Base-by-base conservation (phyloP, 2,113 vertebrate genomes). In the Ictalurus furcatus region DNA sequence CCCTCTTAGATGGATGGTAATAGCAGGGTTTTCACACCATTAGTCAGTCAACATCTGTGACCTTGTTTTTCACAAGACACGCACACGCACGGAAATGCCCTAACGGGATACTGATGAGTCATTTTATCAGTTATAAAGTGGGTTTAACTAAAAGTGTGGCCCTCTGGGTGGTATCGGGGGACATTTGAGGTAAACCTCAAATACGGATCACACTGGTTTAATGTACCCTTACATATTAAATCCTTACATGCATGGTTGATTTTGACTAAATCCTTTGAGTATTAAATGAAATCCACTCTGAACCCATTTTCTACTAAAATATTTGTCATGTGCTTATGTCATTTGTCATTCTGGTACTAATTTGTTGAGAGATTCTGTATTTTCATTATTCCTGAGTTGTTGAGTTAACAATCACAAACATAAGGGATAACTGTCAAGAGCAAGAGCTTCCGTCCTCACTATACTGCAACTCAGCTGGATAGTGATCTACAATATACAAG, bases 21-120 rank as follows among this genome's bases (percentile, higher is more conserved):
- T 78, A 91, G 87, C 87, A 87, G 87, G 90, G 61, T 90, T 90
- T 93, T 92, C 89, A 88, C 89, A 91, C 93, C 86, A 86, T 88
- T 93, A 93, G 92, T 94, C 91, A 91, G 69, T 92, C 89, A 90
- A 89, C 89, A 92, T 93, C 92, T 94, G 91, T 87, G 84, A 71
- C 73, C 80, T 92, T 91, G 80, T 13, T 48, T 90, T 4, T 30
- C 17, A 69, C n/a, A 71, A 13, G 16, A 56, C 34, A 40, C 71
- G 34, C 67, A 34, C 69, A 19, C 3, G 1, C 16, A 73, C 30
- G 23, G 30, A 59, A 21, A 30, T 81, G 52, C 28, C 48, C 54
- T 34, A 34, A 59, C 21, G 37, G 37, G 80, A 59, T 14, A 12
- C 56, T 25, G 80, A 5, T 1, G 80, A 61, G 56, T 21, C 16